Conservation (phyloP, 2,888 invertebrate species). For the Andrena praecox region DNA sequence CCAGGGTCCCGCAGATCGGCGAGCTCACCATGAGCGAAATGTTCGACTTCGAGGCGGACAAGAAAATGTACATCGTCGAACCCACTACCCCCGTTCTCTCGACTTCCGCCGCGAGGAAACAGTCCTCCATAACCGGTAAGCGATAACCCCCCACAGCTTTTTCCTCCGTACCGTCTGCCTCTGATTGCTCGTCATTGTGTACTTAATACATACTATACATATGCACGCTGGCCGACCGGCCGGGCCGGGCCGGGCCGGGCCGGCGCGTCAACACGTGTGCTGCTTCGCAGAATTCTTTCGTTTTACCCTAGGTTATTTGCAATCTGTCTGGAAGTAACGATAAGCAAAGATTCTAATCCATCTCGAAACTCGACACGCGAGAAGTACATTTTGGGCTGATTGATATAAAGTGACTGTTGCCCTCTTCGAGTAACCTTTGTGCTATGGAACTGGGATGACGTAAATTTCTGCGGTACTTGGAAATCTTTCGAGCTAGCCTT, state of each 20-base stretch:
- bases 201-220: no score
- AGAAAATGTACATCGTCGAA: slow-evolving; percentile 68
- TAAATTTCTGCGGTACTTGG: no score
- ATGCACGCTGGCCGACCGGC: neutral
- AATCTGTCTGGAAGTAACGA: neutral
- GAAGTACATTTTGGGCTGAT: no score
- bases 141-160: slow-evolving; percentile 9
- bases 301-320: neutral
- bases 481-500: no score
- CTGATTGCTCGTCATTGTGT: slow-evolving; percentile 12
- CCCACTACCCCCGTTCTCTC: slow-evolving; percentile 78
- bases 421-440: no score
- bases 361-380: no score
- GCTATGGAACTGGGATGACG: no score
- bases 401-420: no score
- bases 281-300: neutral
- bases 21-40: slow-evolving; percentile 70
- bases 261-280: slow-evolving; percentile 32
- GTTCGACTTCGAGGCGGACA: slow-evolving; percentile 67
- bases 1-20: slow-evolving; percentile 79
- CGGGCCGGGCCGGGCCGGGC: neutral
- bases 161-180: neutral
- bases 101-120: slow-evolving; percentile 75
- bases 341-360: no score
- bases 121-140: slow-evolving; percentile 80